Evolutionary conservation across 2,797 vertebrate genomes (phyloP), one percentile per base, ranked within the genome.

Genomic region (Oreochromis mossambicus): DNA sequence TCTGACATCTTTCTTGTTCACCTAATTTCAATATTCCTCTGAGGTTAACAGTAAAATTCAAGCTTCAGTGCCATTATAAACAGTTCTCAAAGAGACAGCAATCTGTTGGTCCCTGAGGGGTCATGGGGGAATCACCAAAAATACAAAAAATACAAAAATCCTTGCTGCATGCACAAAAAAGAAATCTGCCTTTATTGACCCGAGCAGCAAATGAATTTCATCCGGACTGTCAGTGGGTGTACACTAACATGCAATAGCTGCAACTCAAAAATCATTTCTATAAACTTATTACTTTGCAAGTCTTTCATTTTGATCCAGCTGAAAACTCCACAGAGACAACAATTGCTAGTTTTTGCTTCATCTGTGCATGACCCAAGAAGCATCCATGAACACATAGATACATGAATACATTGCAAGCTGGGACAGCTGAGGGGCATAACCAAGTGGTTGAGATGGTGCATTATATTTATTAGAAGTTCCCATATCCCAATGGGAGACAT

Each of bases 231-330:
- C 13, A 68, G 36, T 68, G 63, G 63, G 12, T 41, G 63, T 43
- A 70, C 38, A 70, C n/a, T 46, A 70, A 41, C 21, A 46, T 26
- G 21, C 21, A 70, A 38, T 46, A 70, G 66, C 38, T 70, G 66
- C 8, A 70, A 46, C 66, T 70, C 63, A 70, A 43, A 7, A 26
- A 70, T 46, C 8, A 70, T 46, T 17, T 26, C 6, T 26, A 17
- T 70, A 70, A 43, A 70, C 38, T 1, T 43, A 26, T 46, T 70
- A 70, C 19, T 38, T 70, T 9, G 66, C 7, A 70, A 15, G 41
- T 70, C 21, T 46, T 46, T 70, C 4, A 70, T 46, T 70, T 43
- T 26, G 36, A 70, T 9, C 6, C 21, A 17, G 14, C 21, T 26
- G 66, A 73, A 46, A 29, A 46, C 41, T 70, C 46, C 21, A 26